These are phyloP conservation scores for Drosophila orosa DNA, from an alignment of 1,140 invertebrate genomes.

Conservation along the genomic window DNA sequence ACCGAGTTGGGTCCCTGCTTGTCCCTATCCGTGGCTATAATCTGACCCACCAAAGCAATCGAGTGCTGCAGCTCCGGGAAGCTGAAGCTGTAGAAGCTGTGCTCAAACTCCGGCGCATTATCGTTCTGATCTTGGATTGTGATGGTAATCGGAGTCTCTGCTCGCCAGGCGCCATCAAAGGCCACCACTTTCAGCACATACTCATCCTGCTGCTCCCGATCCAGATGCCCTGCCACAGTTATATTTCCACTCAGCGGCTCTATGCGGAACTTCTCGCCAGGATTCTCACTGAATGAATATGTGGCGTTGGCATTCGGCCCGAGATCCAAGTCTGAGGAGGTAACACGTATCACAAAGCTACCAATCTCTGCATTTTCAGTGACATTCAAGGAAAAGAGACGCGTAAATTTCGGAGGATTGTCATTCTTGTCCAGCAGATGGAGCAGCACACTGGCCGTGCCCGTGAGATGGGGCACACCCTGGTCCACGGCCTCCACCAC, in stretches of 20 bases:
- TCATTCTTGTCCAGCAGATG: slow-evolving; percentile 97
- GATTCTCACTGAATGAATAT: slow-evolving; percentile 95
- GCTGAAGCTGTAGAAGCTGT: slow-evolving; percentile 94
- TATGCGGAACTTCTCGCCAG: slow-evolving; percentile 94
- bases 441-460: slow-evolving; percentile 93
- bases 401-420: slow-evolving; percentile 96
- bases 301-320: slow-evolving; percentile 94
- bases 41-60: slow-evolving; percentile 93
- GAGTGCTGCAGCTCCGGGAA: slow-evolving; percentile 93
- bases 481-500: slow-evolving; percentile 94
- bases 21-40: slow-evolving; percentile 94
- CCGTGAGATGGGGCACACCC: slow-evolving; percentile 92
- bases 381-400: slow-evolving; percentile 96
- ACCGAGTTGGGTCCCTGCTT: slow-evolving; percentile 97
- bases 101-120: slow-evolving; percentile 95
- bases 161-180: slow-evolving; percentile 94
- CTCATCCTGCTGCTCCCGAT: slow-evolving; percentile 95
- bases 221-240: slow-evolving; percentile 92
- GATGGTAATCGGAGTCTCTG: slow-evolving; percentile 94
- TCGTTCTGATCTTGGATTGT: slow-evolving; percentile 98
- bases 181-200: slow-evolving; percentile 94
- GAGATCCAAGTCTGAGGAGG: slow-evolving; percentile 94
- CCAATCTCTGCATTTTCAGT: slow-evolving; percentile 97
- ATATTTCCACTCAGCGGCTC: slow-evolving; percentile 95
- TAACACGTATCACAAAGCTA: slow-evolving; percentile 96